Evolutionary conservation across 1,140 invertebrate species (phyloP).

Genomic region (Habropoda laboriosa): DNA sequence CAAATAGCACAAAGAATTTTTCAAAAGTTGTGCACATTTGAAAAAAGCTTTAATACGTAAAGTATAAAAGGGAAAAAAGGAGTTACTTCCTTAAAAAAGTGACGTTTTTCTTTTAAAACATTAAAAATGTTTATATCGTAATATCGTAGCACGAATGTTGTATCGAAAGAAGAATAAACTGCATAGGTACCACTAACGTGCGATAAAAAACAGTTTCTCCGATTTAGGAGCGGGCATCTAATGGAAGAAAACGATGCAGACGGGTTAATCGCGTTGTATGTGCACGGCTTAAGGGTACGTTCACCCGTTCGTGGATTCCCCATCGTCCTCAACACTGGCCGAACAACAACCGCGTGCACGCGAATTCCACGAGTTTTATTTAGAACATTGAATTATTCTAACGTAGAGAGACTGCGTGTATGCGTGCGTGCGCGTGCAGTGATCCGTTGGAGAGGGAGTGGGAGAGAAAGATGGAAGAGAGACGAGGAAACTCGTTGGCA

Average conservation of each 20-base stretch:
- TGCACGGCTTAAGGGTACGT: slow-evolving; percentile 59
- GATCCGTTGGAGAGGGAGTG: too few species aligned
- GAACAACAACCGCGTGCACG: slow-evolving; percentile 56
- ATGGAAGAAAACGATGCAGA: slow-evolving; percentile 20
- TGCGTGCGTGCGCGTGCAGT: slow-evolving; percentile 5
- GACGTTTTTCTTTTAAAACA: too few species aligned
- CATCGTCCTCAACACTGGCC: slow-evolving; percentile 52
- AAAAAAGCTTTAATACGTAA: too few species aligned
- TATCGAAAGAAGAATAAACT: too few species aligned
- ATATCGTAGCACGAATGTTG: too few species aligned
- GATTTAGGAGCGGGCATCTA: not conserved
- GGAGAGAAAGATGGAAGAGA: not conserved
- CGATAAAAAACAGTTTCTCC: not conserved
- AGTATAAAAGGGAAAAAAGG: too few species aligned
- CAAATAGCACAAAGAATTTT: too few species aligned
- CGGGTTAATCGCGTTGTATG: slow-evolving; percentile 48
- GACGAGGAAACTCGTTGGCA: slow-evolving; percentile 20
- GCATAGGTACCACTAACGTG: not conserved
- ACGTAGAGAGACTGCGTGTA: slow-evolving; percentile 26
- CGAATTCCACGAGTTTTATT: slow-evolving; percentile 66
- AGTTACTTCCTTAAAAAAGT: too few species aligned
- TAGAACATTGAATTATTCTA: slow-evolving; percentile 67
- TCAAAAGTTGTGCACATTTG: too few species aligned
- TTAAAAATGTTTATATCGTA: too few species aligned
- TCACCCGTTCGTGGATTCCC: slow-evolving; percentile 62